Evolutionary conservation across 2,113 vertebrate species (phyloP).

Genomic region (Myxocyprinus asiaticus): DNA sequence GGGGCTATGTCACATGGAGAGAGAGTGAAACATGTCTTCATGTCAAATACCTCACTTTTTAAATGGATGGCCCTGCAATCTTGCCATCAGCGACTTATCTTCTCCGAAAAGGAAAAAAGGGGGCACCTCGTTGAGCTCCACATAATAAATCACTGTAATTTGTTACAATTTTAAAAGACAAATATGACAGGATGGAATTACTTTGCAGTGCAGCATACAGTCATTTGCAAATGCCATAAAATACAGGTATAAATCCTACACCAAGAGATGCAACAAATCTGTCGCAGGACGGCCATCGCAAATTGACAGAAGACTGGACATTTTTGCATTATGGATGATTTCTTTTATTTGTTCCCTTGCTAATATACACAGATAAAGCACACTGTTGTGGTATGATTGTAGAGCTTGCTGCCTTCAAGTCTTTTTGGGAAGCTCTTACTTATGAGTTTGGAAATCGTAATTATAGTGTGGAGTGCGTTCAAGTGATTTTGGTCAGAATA

Average conservation of each 20-base stretch:
- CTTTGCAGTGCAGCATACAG: slow-evolving; percentile 79
- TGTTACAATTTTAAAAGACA: slow-evolving; percentile 95
- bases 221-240: slow-evolving; percentile 91
- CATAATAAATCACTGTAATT: slow-evolving; percentile 89
- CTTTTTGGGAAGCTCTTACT: too few relatives aligned
- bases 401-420: neutral
- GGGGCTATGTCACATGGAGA: slow-evolving; percentile 75
- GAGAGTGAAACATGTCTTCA: slow-evolving; percentile 86
- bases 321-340: neutral
- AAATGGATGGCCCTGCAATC: slow-evolving; percentile 87
- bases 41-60: slow-evolving; percentile 83
- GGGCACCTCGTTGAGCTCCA: slow-evolving; percentile 73
- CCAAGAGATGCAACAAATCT: slow-evolving; percentile 17
- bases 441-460: too few relatives aligned
- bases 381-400: neutral
- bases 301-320: neutral
- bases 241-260: slow-evolving; percentile 83
- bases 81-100: slow-evolving; percentile 78
- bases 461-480: too few relatives aligned
- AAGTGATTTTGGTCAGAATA: too few relatives aligned
- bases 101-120: slow-evolving; percentile 53
- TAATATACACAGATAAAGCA: neutral
- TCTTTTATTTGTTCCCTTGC: neutral
- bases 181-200: slow-evolving; percentile 96
- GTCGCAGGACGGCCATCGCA: neutral